phyloP scores from a whole-genome alignment of 2,797 vertebrate species.

The Sebastes flavidus region DNA sequence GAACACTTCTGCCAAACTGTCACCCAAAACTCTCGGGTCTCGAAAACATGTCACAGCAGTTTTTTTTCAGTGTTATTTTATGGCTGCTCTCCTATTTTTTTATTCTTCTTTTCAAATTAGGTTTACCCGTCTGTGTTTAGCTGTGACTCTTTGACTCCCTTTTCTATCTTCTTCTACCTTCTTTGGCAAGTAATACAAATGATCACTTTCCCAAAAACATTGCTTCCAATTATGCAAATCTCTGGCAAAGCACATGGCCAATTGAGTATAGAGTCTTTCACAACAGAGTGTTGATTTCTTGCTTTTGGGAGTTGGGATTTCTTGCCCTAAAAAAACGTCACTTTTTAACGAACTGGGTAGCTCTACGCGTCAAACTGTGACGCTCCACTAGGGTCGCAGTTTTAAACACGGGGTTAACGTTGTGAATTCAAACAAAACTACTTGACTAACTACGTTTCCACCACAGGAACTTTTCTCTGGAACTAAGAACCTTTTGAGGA shows the following conservation, averaged over 20 bases:
- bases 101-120: background rate
- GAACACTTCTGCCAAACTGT: slow-evolving; percentile 9
- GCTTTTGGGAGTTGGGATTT: background rate
- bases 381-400: background rate
- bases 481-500: too few species aligned
- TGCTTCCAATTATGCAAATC: background rate
- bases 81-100: background rate
- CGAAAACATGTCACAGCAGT: background rate
- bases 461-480: too few species aligned
- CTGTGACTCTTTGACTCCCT: background rate
- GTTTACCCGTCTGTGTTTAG: background rate
- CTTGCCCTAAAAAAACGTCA: background rate
- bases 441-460: background rate
- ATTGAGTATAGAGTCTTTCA: background rate
- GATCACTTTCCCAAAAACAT: background rate
- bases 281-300: background rate
- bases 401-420: background rate
- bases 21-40: background rate
- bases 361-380: too few species aligned
- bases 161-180: background rate
- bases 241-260: background rate
- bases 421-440: background rate
- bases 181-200: background rate
- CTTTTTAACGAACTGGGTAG: too few species aligned
- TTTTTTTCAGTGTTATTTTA: background rate